Conservation (phyloP, 2,797 vertebrate genomes). For the Champsocephalus esox region DNA sequence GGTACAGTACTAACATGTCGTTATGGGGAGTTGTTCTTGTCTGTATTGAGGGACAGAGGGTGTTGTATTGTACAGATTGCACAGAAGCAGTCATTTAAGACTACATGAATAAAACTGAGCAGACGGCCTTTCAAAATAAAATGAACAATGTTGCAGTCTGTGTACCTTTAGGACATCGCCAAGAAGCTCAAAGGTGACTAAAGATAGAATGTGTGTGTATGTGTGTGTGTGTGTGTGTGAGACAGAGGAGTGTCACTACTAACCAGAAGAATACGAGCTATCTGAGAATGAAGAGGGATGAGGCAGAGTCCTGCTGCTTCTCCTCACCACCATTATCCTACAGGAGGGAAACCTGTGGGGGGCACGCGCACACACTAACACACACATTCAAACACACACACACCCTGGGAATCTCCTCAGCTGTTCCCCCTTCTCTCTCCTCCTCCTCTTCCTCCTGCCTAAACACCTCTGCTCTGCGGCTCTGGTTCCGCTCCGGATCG, state of each 20-base stretch:
- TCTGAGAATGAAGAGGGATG: slow-evolving; percentile 75
- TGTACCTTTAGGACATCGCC: not conserved
- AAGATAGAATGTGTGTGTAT: not conserved
- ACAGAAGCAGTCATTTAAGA: not conserved
- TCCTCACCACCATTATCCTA: slow-evolving; percentile 75
- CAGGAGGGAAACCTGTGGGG: slow-evolving; percentile 76
- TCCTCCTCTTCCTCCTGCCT: slow-evolving; percentile 44
- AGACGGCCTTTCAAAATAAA: slow-evolving; percentile 2
- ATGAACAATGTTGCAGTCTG: not conserved
- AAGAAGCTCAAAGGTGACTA: slow-evolving; percentile 15
- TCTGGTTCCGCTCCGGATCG: slow-evolving; percentile 76
- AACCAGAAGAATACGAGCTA: slow-evolving; percentile 73
- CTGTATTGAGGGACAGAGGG: not conserved
- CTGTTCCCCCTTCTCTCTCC: slow-evolving; percentile 58
- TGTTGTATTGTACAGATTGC: not conserved
- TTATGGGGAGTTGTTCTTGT: not conserved
- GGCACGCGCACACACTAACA: slow-evolving; percentile 27
- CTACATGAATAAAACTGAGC: not conserved
- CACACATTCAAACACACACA: slow-evolving; percentile 12
- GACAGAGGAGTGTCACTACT: slow-evolving; percentile 57
- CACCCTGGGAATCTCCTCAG: slow-evolving; percentile 76
- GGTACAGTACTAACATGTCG: not conserved
- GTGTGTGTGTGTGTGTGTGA: slow-evolving; percentile 30
- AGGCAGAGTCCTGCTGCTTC: slow-evolving; percentile 74
- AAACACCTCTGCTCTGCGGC: slow-evolving; percentile 73